Conservation (phyloP, 2,888 invertebrate genomes). For the Alloscopus bannaensis region DNA sequence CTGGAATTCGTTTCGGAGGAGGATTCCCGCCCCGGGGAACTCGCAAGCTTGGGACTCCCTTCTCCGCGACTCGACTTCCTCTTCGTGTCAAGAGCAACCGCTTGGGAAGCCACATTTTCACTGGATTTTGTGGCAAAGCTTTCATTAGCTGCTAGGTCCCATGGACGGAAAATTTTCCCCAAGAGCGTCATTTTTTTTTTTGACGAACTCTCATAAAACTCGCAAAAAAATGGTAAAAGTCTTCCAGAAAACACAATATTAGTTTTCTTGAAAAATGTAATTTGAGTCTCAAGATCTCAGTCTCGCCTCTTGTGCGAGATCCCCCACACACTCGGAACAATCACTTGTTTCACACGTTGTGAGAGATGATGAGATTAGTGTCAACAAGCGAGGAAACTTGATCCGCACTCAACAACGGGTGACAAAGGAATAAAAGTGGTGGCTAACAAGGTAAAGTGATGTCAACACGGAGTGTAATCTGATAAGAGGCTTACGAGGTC, state of each 20-base stretch:
- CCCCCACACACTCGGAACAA: slow-evolving; percentile 18
- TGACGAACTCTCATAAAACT: not conserved
- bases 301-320: not conserved
- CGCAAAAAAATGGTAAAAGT: not conserved
- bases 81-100: no score
- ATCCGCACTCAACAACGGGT: slow-evolving; percentile 55
- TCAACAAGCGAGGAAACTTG: slow-evolving; percentile 51
- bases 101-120: slow-evolving; percentile 17
- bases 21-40: no score
- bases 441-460: slow-evolving; percentile 62
- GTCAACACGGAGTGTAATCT: slow-evolving; percentile 70
- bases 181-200: slow-evolving; percentile 69
- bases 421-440: slow-evolving; percentile 62
- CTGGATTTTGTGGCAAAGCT: slow-evolving; percentile 31
- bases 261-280: not conserved
- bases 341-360: slow-evolving; percentile 18
- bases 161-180: slow-evolving; percentile 72
- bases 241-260: not conserved
- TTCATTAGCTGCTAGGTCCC: slow-evolving; percentile 65
- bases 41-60: not conserved
- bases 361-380: slow-evolving; percentile 47
- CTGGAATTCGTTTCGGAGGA: no score
- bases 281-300: not conserved
- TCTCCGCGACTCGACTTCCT: no score
- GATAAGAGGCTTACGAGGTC: slow-evolving; percentile 72